Percentiles rank a stretch among this genome's conserved stretches.
phyloP scores from a whole-genome alignment of 2,113 vertebrate species.

The Chaetodon auriga region DNA sequence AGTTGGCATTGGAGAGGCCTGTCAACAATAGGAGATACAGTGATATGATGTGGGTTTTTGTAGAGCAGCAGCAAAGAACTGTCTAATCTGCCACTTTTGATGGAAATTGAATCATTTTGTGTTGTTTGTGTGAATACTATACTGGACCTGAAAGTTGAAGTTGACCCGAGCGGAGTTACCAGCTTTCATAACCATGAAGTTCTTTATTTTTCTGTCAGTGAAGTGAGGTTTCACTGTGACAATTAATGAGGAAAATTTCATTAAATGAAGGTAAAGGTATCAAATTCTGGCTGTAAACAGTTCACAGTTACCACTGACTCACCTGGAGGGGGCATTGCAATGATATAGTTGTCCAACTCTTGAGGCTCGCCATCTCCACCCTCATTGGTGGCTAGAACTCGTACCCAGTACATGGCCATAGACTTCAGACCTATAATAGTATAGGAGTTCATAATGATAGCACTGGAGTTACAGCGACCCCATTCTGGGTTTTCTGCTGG shows the following conservation, averaged over 20 bases:
- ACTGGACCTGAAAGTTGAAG: conserved; percentile 87
- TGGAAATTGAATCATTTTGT: background rate
- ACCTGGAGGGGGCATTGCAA: conserved; percentile 83
- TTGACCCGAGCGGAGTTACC: conserved; percentile 85
- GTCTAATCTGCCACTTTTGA: conserved; percentile 1
- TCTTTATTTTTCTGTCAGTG: conserved; percentile 84
- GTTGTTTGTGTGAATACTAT: background rate
- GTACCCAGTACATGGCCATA: conserved; percentile 84
- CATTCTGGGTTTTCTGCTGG: conserved; percentile 83
- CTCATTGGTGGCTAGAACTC: conserved; percentile 85
- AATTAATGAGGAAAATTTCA: background rate
- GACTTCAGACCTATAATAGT: conserved; percentile 87
- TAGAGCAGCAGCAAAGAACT: background rate
- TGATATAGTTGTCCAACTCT: conserved; percentile 80
- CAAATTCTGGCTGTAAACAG: background rate
- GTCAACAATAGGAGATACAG: conserved; percentile 2
- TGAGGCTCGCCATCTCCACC: conserved; percentile 83
- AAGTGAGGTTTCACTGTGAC: conserved; percentile 87
- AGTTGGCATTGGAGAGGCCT: conserved; percentile 86
- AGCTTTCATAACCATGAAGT: conserved; percentile 83
- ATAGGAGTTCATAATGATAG: conserved; percentile 79
- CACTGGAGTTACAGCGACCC: conserved; percentile 83
- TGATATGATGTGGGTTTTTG: background rate
- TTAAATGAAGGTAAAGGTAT: background rate
- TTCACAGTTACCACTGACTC: conserved; percentile 47